Evolutionary conservation across 2,797 vertebrate genomes (phyloP), one percentile per base, ranked within the genome.

Genomic region (Peromyscus nudipes): DNA sequence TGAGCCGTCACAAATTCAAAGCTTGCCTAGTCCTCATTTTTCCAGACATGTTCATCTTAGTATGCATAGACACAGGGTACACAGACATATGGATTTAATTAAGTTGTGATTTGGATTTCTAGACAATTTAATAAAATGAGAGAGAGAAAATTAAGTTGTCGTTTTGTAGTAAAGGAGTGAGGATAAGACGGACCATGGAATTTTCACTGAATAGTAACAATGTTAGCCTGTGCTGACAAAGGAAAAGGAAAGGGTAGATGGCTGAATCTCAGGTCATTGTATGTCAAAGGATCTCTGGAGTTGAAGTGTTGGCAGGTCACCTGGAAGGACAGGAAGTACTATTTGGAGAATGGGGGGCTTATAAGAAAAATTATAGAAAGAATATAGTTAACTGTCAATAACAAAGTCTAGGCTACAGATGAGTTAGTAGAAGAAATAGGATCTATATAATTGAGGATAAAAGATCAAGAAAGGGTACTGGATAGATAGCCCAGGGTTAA

Each of bases 1-100:
- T 93, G 29, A 75, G 11, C 29, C 60, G 16, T 73, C n/a, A 76
- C 49, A 91, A 73, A 83, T 93, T 86, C 64, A 93, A 77, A 89
- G 55, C 25, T 52, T 49, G 21, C 52, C 8, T 10, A 67, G 40
- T 84, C 43, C 73, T 14, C 34, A 69, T 65, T 88, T 88, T 52
- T 60, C 31, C 60, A 95, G 52, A 55, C 43, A 73, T 17, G 4
- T 57, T 86, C 1, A 76, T 40, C 13, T 80, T 76, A 85, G 29
- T 25, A 75, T 29, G 27, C 46, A 13, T 34, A n/a, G n/a, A n/a
- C 12, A 69, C 27, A 40, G 31, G 34, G 6, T 43, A 88, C 37
- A 84, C 67, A 81, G 60, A 94, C 29, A 88, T 23, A 4, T 27
- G 19, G 23, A 49, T 89, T 55, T 81, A 80, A 95, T 83, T 71